Conservation (phyloP, 2,113 vertebrate genomes). For the Protomyctophum bolini region DNA sequence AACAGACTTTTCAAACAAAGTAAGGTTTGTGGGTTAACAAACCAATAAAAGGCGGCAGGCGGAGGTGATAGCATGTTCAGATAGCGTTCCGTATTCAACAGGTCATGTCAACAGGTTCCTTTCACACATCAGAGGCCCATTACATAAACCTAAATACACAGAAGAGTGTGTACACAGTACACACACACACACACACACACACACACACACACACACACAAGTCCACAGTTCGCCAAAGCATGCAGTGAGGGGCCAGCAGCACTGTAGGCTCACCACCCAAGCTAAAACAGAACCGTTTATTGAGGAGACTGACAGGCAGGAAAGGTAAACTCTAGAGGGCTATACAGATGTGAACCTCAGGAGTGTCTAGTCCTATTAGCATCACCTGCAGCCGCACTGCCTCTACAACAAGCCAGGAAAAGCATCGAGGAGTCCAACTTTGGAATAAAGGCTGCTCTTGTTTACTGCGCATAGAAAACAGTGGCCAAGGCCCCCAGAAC, state of each 20-base stretch:
- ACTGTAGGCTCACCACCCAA: background rate
- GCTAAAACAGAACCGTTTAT: conserved; percentile 45
- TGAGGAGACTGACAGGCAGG: conserved; percentile 55
- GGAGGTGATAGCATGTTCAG: background rate
- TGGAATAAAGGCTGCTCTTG: conserved; percentile 60
- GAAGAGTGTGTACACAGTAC: background rate
- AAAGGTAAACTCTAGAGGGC: conserved; percentile 58
- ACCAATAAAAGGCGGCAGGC: conserved; percentile 29
- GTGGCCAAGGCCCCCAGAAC: conserved; percentile 27
- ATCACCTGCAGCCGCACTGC: conserved; percentile 54
- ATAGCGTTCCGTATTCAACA: conserved; percentile 28
- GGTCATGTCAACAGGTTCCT: conserved; percentile 57
- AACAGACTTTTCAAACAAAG: conserved; percentile 50
- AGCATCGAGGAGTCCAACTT: conserved; percentile 41
- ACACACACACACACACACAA: background rate
- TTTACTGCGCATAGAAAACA: conserved; percentile 52
- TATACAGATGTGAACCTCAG: conserved; percentile 59
- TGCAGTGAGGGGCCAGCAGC: background rate
- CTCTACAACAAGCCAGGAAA: conserved; percentile 33
- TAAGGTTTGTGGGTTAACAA: conserved; percentile 18
- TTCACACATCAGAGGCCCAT: background rate
- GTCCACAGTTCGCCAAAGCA: conserved; percentile 2
- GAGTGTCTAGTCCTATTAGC: conserved; percentile 65
- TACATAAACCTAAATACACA: background rate
- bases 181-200: background rate